Conservation (phyloP, 1,140 invertebrate genomes). For the Drosophila aff. region DNA sequence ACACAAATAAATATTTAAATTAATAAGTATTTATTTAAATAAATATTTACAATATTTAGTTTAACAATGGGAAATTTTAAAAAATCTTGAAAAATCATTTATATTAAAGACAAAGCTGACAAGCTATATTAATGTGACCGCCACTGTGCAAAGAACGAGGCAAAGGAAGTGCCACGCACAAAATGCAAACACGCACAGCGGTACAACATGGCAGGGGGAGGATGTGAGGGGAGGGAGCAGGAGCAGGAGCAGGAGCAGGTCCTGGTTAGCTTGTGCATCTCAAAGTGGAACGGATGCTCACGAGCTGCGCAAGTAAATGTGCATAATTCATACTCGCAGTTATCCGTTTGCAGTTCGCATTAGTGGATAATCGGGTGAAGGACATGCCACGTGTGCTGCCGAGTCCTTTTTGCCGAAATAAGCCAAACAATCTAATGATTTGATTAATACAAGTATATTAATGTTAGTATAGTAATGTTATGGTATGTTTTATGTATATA, state of each 20-base stretch:
- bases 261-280: constrained; percentile 35
- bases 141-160: constrained; percentile 14
- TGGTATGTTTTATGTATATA: neutral
- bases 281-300: constrained; percentile 42
- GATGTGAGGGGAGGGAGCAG: neutral
- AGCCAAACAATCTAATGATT: neutral
- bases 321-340: constrained; percentile 70
- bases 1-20: too few species aligned
- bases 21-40: too few species aligned
- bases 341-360: constrained; percentile 59
- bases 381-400: constrained; percentile 34
- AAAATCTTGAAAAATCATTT: neutral
- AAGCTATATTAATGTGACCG: neutral
- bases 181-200: constrained; percentile 67
- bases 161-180: constrained; percentile 21
- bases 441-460: neutral
- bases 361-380: constrained; percentile 62
- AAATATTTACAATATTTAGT: too few species aligned
- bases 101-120: neutral
- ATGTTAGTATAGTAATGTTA: neutral
- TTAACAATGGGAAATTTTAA: too few species aligned
- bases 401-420: constrained; percentile 5
- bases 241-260: constrained; percentile 2
- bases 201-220: constrained; percentile 14
- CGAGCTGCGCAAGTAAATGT: constrained; percentile 57